Evolutionary conservation across 1,140 invertebrate genomes (phyloP), one percentile per base, ranked within the genome.

Genomic region (Phthorimaea operculella): DNA sequence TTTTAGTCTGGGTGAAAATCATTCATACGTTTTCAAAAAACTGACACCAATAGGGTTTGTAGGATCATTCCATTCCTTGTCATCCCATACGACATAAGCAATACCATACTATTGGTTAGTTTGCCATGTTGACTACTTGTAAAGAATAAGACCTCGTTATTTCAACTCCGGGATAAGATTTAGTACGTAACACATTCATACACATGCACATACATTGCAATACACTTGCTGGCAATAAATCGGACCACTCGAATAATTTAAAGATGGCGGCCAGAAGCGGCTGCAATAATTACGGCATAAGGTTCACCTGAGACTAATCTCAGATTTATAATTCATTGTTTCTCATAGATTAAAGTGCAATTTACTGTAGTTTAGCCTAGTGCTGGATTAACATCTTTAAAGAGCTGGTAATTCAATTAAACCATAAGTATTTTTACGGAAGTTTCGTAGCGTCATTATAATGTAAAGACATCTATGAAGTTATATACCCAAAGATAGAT

Each of bases 261-360:
- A 55, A 55, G 45, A 57, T 57, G 55, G 59, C 51, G 48, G 48
- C 44, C 65, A 62, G 63, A 57, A 68, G 66, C 66, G 54, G 48
- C 33, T 15, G 36, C 48, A 62, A 66, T 64, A 64, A 65, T 61
- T 57, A 50, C 57, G 51, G 52, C 60, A 59, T 57, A 62, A 58
- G 52, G 59, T 70, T 64, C 64, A 66, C 36, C 59, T 67, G 64
- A 62, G 56, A 64, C 70, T 55, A 67, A 69, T 69, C 49, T 48
- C 16, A 62, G 58, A 68, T 59, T 71, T 70, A 66, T 66, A 65
- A 54, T 67, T 70, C 64, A 68, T 70, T 70, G 68, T 64, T 63
- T 72, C 70, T 53, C 54, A 76, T 70, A 72, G 70, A 73, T 75
- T 71, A 68, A 62, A 61, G 49, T 61, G 58, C 54, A 62, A 72